A percentile compares a stretch with the other conserved stretches of the same genome.
phyloP scores from a whole-genome alignment of 1,140 invertebrate genomes.

The Aphidius ervi region DNA sequence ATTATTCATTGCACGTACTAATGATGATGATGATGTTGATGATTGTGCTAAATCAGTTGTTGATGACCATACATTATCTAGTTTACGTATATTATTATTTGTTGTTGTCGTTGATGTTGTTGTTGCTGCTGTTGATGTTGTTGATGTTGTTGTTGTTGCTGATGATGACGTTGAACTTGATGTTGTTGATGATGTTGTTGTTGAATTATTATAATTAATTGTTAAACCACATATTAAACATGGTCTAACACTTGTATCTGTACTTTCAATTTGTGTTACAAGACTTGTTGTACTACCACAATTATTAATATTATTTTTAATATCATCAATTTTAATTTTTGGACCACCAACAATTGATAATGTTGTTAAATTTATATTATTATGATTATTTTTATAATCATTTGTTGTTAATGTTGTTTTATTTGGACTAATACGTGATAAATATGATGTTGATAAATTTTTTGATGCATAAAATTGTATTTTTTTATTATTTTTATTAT shows the following conservation, averaged over 20 bases:
- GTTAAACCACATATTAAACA: conserved; percentile 52
- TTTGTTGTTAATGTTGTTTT: conserved; percentile 33
- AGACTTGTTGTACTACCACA: conserved; percentile 23
- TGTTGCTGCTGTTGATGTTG: too few relatives aligned
- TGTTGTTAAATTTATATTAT: conserved; percentile 49
- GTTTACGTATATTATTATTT: conserved; percentile 38
- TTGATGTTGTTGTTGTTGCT: background rate
- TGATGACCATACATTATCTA: conserved; percentile 50
- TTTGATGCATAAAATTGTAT: conserved; percentile 43
- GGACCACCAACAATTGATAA: conserved; percentile 51
- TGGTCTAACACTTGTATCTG: conserved; percentile 39
- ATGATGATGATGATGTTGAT: conserved; percentile 48
- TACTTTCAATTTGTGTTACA: conserved; percentile 20
- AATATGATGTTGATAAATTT: conserved; percentile 36
- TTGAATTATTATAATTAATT: conserved; percentile 23
- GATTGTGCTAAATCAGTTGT: conserved; percentile 45
- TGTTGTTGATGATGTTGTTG: too few relatives aligned
- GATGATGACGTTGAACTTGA: too few relatives aligned
- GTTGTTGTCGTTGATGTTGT: too few relatives aligned
- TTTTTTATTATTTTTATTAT: conserved; percentile 41
- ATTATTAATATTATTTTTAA: conserved; percentile 25
- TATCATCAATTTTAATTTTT: conserved; percentile 27
- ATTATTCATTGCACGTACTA: conserved; percentile 61
- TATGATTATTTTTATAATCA: conserved; percentile 37
- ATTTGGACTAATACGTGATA: conserved; percentile 40